Base-by-base conservation (phyloP, 2,797 vertebrate species). In the Hippopotamyrus pictus region DNA sequence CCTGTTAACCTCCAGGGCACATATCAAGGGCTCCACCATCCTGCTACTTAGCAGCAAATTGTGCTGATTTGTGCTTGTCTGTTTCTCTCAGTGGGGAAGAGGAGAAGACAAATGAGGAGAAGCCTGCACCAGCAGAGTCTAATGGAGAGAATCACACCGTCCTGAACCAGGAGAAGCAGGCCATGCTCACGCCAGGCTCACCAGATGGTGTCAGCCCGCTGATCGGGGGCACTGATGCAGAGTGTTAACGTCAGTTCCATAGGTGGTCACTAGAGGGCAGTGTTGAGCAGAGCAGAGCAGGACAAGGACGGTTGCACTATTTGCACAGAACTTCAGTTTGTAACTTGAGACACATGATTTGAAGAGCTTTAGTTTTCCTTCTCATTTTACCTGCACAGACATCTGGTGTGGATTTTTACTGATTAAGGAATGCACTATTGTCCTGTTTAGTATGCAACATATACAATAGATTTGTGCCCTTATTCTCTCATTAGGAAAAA, bases 291-390 rank as follows among this genome's bases (percentile, higher is more conserved):
- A 37, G 88, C 69, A 82, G 89, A 86, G 91, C 89, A 88, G 41
- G 53, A 88, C 44, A 89, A 93, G 91, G 92, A 92, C 91, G 89
- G 93, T 93, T 93, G 93, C 91, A 92, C 93, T 88, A 89, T 93
- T 95, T 94, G 95, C 95, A 95, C 94, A 93, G 89, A 93, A 92
- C 89, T 90, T 89, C 87, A 59, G 89, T 89, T 90, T 91, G 87
- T 89, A 89, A 79, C 86, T 82, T 88, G 84, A 79, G 90, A 88
- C 69, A 59, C 54, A 48, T 57, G n/a, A 88, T 89, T 90, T 90
- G 87, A 90, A 88, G 88, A 48, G n/a, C 11, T 88, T 90, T 88
- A 90, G 82, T 89, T 93, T 90, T 88, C 87, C 69, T 89, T 90
- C 85, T 84, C 48, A 69, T 89, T 51, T 88, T 92, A 6, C 90